Evolutionary conservation across 2,797 vertebrate species (phyloP).

Genomic region (Alectoris magna): DNA sequence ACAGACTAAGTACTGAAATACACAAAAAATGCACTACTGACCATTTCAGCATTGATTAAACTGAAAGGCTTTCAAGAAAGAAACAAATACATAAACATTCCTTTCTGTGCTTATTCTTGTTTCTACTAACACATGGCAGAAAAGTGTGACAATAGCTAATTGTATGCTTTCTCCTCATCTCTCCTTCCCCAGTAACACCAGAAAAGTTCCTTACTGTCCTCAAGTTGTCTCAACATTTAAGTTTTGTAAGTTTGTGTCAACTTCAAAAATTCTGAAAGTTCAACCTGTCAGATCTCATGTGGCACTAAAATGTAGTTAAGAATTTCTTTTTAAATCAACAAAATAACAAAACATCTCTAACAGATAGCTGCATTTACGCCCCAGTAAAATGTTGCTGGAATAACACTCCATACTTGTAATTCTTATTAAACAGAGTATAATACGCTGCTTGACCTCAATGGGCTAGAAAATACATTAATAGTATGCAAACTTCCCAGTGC

Average conservation of each 20-base stretch:
- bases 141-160: neutral
- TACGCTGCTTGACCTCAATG: neutral
- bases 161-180: neutral
- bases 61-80: neutral
- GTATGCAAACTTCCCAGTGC: neutral
- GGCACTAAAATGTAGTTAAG: neutral
- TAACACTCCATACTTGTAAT: neutral
- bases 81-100: neutral
- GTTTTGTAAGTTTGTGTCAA: neutral
- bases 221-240: neutral
- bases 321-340: neutral
- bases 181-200: neutral
- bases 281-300: neutral
- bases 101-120: neutral
- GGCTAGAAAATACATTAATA: constrained; percentile 15
- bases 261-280: neutral
- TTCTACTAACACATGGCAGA: neutral
- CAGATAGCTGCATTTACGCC: neutral
- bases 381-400: neutral
- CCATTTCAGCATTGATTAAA: neutral
- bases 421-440: constrained; percentile 7
- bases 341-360: neutral
- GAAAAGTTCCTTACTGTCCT: neutral
- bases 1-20: neutral
- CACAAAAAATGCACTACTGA: neutral